phyloP scores from a whole-genome alignment of 2,113 vertebrate species.

The Psammodynastes pulverulentus region DNA sequence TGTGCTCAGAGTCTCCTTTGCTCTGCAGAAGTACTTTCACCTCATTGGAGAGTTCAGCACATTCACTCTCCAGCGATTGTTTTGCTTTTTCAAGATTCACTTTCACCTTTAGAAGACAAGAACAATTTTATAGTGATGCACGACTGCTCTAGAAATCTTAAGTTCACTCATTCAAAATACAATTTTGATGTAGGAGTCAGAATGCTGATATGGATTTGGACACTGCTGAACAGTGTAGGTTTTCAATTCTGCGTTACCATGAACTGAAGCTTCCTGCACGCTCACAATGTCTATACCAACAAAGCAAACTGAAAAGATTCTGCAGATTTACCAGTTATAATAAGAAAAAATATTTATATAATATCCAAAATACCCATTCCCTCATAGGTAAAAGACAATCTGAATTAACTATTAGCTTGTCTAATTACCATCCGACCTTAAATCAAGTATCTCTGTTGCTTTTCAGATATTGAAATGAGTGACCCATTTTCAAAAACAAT shows the following conservation, averaged over 20 bases:
- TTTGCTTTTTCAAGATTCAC: conserved; percentile 93
- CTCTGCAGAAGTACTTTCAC: conserved; percentile 86
- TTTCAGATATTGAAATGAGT: background rate
- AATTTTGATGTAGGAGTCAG: background rate
- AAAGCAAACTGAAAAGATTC: background rate
- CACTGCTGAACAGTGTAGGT: background rate
- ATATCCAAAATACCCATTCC: background rate
- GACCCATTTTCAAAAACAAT: background rate
- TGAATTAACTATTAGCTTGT: background rate
- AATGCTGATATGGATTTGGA: background rate
- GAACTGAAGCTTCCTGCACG: background rate
- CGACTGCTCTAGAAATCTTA: background rate
- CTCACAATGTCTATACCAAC: background rate
- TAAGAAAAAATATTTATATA: background rate
- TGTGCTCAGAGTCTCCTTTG: conserved; percentile 90
- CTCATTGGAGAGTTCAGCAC: conserved; percentile 88
- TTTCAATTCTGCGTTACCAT: background rate
- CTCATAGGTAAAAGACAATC: background rate
- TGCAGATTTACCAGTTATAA: background rate
- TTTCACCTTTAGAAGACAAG: conserved; percentile 79
- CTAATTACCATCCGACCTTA: background rate
- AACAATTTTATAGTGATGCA: background rate
- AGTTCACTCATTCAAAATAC: background rate
- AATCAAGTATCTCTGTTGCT: background rate
- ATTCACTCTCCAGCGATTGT: conserved; percentile 89